Conservation (phyloP, 2,888 invertebrate species). For the Tenthredo distinguenda region DNA sequence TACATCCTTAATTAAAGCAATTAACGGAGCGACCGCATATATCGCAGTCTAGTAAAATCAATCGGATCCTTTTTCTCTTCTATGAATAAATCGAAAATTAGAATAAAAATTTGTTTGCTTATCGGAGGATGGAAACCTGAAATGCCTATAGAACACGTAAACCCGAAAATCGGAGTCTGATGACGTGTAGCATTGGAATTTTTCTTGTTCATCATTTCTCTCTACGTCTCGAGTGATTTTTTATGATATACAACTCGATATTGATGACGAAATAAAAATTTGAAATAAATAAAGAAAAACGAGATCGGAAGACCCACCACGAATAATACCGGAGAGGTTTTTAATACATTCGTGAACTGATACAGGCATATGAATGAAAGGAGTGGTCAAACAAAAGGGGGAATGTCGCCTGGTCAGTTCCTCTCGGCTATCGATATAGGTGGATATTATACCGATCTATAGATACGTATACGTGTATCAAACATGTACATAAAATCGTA, state of each 20-base stretch:
- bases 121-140: neutral
- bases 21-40: neutral
- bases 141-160: neutral
- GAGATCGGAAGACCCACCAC: neutral
- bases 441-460: neutral
- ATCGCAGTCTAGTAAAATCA: neutral
- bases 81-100: neutral
- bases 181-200: no score
- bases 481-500: slow-evolving; percentile 9
- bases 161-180: neutral
- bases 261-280: neutral
- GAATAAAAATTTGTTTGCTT: neutral
- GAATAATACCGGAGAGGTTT: slow-evolving; percentile 1
- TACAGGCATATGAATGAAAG: slow-evolving; percentile 22
- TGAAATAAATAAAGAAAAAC: neutral
- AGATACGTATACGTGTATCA: neutral
- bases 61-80: neutral
- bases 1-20: neutral
- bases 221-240: neutral
- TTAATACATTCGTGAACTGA: slow-evolving; percentile 7
- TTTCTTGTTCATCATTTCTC: neutral
- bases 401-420: slow-evolving; percentile 40
- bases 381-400: slow-evolving; percentile 41
- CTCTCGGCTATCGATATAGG: slow-evolving; percentile 31
- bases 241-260: neutral